Evolutionary conservation across 2,797 vertebrate species (phyloP).

Genomic region (Nannoperca obscura): DNA sequence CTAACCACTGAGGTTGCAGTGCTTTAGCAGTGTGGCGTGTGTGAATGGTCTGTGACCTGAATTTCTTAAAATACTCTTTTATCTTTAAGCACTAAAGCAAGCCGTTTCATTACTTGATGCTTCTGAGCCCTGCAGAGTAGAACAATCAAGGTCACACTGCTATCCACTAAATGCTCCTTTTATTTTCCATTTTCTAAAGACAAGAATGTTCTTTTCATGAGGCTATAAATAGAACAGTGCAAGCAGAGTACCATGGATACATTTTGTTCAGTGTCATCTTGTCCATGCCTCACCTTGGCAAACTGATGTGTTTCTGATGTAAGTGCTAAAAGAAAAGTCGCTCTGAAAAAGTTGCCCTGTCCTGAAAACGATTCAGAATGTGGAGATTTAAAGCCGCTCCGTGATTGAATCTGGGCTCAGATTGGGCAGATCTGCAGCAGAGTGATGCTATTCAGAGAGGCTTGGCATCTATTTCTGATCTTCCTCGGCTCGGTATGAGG

Average conservation of each 20-base stretch:
- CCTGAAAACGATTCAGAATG: conserved; percentile 14
- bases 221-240: conserved; percentile 66
- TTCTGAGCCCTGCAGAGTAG: conserved; percentile 19
- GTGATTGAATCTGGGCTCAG: conserved; percentile 38
- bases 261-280: conserved; percentile 15
- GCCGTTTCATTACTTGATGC: conserved; percentile 46
- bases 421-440: conserved; percentile 26
- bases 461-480: conserved; percentile 40
- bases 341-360: conserved; percentile 6
- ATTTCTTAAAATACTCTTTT: conserved; percentile 51
- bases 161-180: conserved; percentile 16
- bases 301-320: conserved; percentile 39
- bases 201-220: conserved; percentile 52
- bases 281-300: conserved; percentile 26
- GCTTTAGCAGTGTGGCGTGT: conserved; percentile 9
- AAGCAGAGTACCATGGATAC: conserved; percentile 52
- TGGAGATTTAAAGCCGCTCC: conserved; percentile 13
- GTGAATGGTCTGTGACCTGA: conserved; percentile 25
- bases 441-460: conserved; percentile 48
- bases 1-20: conserved; percentile 25
- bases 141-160: conserved; percentile 57
- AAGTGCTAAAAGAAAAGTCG: conserved; percentile 26
- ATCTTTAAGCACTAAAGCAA: conserved; percentile 49
- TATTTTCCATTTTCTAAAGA: conserved; percentile 42
- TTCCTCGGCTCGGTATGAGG: conserved; percentile 28